Percentiles rank a stretch among this genome's conserved stretches.
Evolutionary conservation across 1,140 invertebrate genomes (phyloP).

Genomic region (Helicoverpa armigera): DNA sequence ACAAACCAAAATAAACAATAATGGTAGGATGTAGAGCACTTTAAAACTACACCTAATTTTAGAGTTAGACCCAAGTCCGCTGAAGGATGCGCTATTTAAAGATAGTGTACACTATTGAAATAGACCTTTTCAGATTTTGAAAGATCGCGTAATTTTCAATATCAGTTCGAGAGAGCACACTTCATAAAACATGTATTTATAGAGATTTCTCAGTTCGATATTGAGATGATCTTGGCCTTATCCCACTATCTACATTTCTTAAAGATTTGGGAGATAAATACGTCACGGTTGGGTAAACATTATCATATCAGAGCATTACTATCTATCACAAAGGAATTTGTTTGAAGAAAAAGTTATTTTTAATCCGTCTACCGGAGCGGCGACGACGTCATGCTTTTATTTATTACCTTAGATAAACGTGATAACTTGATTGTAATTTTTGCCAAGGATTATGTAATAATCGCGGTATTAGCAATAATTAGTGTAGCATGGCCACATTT

Average conservation of each 20-base stretch:
- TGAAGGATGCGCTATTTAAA: too few relatives aligned
- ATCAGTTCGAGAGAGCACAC: not conserved
- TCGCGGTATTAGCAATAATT: constrained; percentile 4
- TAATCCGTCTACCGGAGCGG: constrained; percentile 63
- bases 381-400: constrained; percentile 59
- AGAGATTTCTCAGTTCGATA: constrained; percentile 1
- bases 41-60: not conserved
- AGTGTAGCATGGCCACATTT: constrained; percentile 16
- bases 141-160: not conserved
- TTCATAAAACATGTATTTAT: not conserved
- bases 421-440: constrained; percentile 43
- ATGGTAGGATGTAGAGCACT: not conserved
- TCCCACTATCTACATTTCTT: not conserved
- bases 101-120: too few relatives aligned
- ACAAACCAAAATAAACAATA: constrained; percentile 27
- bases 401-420: constrained; percentile 46
- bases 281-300: constrained; percentile 29
- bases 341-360: constrained; percentile 71
- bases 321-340: constrained; percentile 72
- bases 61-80: not conserved
- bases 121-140: too few relatives aligned
- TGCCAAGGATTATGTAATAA: constrained; percentile 25
- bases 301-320: constrained; percentile 60
- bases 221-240: constrained; percentile 41
- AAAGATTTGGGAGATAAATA: constrained; percentile 19